A percentile compares a stretch with the other conserved stretches of the same genome.
Conservation (phyloP, 2,888 invertebrate species). For the Agrenia bidenticulata region DNA sequence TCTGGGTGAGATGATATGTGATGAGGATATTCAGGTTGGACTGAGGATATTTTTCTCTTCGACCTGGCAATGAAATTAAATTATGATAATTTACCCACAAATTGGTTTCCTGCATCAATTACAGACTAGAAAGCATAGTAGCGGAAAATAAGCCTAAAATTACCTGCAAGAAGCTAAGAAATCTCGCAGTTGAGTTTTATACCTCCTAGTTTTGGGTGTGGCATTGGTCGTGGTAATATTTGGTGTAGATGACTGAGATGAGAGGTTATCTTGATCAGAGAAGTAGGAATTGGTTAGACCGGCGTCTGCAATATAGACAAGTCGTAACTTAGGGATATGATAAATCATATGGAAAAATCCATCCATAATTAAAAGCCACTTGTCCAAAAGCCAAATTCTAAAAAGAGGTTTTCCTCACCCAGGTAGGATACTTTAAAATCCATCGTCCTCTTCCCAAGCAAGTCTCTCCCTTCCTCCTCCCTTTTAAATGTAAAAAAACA, state of each 20-base stretch:
- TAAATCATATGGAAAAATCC: no score
- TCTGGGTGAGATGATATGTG: slow-evolving; percentile 22
- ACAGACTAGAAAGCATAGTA: slow-evolving; percentile 3
- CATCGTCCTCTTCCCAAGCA: slow-evolving; percentile 96
- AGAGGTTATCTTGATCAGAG: slow-evolving; percentile 57
- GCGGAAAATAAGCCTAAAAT: slow-evolving; percentile 10
- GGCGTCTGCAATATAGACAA: slow-evolving; percentile 64
- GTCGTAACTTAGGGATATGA: not conserved
- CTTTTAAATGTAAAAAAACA: slow-evolving; percentile 58
- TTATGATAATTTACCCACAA: not conserved
- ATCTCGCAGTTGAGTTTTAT: slow-evolving; percentile 90
- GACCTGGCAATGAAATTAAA: slow-evolving; percentile 17
- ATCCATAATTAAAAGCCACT: no score
- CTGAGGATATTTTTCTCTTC: slow-evolving; percentile 17
- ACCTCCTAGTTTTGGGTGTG: slow-evolving; percentile 70
- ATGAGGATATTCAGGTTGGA: slow-evolving; percentile 41
- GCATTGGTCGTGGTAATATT: slow-evolving; percentile 53
- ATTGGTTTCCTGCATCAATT: slow-evolving; percentile 56
- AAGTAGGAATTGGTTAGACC: slow-evolving; percentile 88
- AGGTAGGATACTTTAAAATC: slow-evolving; percentile 98
- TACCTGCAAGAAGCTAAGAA: slow-evolving; percentile 79
- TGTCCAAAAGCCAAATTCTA: no score
- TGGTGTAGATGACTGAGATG: slow-evolving; percentile 61
- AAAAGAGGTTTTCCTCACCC: slow-evolving; percentile 20
- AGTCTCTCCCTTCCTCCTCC: slow-evolving; percentile 97